Percentiles rank a stretch among this genome's conserved stretches.
Evolutionary conservation across 23 tunicate genomes (phyloP).

Genomic region (Trididemnum nubilum): DNA sequence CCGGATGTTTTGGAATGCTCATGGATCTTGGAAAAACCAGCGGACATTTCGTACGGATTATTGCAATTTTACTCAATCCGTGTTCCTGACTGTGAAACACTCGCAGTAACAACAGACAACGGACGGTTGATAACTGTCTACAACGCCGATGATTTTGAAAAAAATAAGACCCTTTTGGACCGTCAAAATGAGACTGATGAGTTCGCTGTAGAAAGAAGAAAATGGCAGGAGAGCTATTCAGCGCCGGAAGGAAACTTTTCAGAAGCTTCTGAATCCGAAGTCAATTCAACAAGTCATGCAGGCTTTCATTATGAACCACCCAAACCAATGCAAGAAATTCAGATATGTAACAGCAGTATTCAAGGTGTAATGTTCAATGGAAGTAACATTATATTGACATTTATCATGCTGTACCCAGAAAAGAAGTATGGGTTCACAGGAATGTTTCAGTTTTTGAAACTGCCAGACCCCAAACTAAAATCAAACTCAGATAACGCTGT

Average conservation of each 20-base stretch:
- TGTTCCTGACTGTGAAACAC: neutral
- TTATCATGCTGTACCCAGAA: neutral
- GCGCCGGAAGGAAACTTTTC: neutral
- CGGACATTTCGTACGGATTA: neutral
- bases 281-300: neutral
- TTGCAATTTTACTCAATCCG: neutral
- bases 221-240: neutral
- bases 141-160: no score
- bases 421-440: neutral
- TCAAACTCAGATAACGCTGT: neutral
- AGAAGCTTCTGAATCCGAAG: neutral
- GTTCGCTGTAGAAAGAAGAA: neutral
- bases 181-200: no score
- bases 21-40: neutral
- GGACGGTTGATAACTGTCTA: neutral
- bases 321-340: neutral
- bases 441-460: neutral
- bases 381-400: neutral
- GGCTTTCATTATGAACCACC: neutral
- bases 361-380: constrained; percentile 5
- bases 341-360: constrained; percentile 1
- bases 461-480: neutral
- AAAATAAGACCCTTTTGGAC: no score
- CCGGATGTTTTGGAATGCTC: neutral
- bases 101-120: neutral